Evolutionary conservation across 1,140 invertebrate species (phyloP), one percentile per base, ranked within the genome.

Genomic region (Catajapyx aquilonaris): DNA sequence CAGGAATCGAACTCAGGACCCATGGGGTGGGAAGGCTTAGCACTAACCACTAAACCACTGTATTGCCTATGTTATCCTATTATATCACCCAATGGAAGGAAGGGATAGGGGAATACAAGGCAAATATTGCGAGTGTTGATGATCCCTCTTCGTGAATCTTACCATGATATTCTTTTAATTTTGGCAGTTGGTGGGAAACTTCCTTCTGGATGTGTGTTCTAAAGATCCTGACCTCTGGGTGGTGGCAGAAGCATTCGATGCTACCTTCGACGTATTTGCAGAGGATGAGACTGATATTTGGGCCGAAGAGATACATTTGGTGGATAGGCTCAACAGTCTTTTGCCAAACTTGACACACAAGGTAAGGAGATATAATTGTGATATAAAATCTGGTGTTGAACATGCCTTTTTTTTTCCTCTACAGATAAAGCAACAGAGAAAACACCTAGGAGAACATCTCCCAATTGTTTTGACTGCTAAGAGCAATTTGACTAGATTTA

Each of bases 181-280:
- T 55, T 56, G 9, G 51, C 55, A 47, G 48, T 45, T 17, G 43
- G 49, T 35, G 55, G 46, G 40, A 34, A 46, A 59, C 9, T 67
- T 66, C 45, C 55, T 71, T 45, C 39, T 71, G 17, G 59, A 68
- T 3, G 52, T 60, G 48, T 57, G 60, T 47, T 53, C 55, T 39
- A 56, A 59, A 34, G 69, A 67, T 41, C 34, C 38, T 7, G 66
- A 73, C 43, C 61, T 75, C 3, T 76, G 73, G 69, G 64, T 78
- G 0, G 54, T 71, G 10, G 73, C 77, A 18, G 79, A 83, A 56
- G 64, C 71, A 13, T 51, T 81, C 11, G 78, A 81, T 51, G 66
- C 69, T 10, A 47, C 81, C 34, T 73, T 81, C 55, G 79, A 83
- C 52, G 62, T 81, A 28, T 81, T 75, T 55, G 65, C 72, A 2